Evolutionary conservation across 2,113 vertebrate species (phyloP).

Genomic region (Spilogale gracilis): DNA sequence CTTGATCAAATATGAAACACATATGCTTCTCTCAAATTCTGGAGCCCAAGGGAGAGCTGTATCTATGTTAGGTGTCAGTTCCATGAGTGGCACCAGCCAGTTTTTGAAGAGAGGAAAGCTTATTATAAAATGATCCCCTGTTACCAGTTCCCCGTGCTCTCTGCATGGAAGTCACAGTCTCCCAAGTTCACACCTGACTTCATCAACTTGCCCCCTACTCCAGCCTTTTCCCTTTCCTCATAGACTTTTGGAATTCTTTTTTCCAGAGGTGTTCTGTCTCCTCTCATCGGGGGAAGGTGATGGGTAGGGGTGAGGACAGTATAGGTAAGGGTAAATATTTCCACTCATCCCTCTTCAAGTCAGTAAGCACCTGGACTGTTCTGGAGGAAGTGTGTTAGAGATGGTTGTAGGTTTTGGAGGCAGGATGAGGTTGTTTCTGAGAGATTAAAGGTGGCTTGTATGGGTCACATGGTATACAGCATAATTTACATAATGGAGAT

Average conservation of each 20-base stretch:
- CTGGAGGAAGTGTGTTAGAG: background rate
- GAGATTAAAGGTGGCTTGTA: background rate
- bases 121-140: background rate
- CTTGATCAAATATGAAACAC: background rate
- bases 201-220: background rate
- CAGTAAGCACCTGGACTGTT: background rate
- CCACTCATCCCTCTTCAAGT: background rate
- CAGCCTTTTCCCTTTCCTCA: background rate
- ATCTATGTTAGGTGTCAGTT: background rate
- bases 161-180: background rate
- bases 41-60: background rate
- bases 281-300: background rate
- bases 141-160: background rate
- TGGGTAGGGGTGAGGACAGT: background rate
- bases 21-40: background rate
- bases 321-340: background rate
- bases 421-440: background rate
- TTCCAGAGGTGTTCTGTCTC: background rate
- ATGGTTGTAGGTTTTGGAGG: background rate
- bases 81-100: background rate
- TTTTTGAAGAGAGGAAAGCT: background rate
- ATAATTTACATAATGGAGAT: background rate
- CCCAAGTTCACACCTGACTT: background rate
- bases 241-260: background rate
- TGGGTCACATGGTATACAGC: background rate